Evolutionary conservation across 2,888 invertebrate genomes (phyloP), one percentile per base, ranked within the genome.

Genomic region (Eilema depressum): DNA sequence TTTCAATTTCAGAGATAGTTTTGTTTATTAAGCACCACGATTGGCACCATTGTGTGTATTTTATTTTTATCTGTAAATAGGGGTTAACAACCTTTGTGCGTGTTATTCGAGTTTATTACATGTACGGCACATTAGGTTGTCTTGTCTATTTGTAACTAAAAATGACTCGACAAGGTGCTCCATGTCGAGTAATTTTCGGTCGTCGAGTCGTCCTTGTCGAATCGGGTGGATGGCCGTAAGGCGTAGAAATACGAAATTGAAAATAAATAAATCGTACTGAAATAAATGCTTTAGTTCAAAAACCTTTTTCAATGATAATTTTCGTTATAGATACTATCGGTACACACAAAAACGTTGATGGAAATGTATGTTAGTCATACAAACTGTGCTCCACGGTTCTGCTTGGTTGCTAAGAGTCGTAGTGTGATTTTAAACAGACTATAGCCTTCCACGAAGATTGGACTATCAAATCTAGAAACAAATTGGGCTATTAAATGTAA

Each of bases 261-360:
- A 56, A 30, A 65, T 56, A 65, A 56, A 65, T 65, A 65, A n/a
- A 23, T 12, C 12, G 30, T 30, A 65, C 8, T 66, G 23, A 37
- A 25, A 25, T 41, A 26, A 59, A 12, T 30, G 25, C 8, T 65
- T 56, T n/a, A 20, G 61, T 47, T 25, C 30, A 64, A 63, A 47
- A 25, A 26, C 11, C 26, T 26, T 63, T 63, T 47, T 26, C 11
- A 5, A 26, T 37, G 62, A 33, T 20, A 33, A 23, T 2, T 12
- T 33, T 14, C 23, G 33, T 14, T 37, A 37, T 23, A 37, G 37
- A 14, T 23, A 12, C 37, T n/a, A 47, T 47, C 20, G 41, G 17
- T 41, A 41, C 17, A 41, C 41, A 17, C 41, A 41, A 20, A 47
- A 28, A 47, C 20, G 7, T 28, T 30, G 23, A 57, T 57, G 25